phyloP scores from a whole-genome alignment of 37 sponge, comb jelly and placozoan genomes.

The Corticium candelabrum region DNA sequence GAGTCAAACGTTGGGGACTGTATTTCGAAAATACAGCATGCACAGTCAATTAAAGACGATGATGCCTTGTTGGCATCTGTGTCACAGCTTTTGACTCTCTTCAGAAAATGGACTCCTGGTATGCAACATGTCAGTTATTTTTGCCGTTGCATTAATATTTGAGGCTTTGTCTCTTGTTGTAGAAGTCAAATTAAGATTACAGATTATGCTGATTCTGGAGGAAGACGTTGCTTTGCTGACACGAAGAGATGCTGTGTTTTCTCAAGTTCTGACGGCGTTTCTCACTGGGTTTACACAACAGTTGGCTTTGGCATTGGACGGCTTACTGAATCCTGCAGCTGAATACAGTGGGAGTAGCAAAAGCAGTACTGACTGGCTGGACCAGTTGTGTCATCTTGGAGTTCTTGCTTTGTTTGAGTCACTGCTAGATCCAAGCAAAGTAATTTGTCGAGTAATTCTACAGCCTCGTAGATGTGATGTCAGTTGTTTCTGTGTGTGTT shows the following conservation, averaged over 20 bases:
- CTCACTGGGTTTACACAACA: not conserved
- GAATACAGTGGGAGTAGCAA: not conserved
- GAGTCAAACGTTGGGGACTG: too few relatives aligned
- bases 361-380: not conserved
- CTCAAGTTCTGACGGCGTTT: constrained; percentile 2
- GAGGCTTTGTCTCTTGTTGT: too few relatives aligned
- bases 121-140: too few relatives aligned
- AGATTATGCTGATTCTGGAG: not conserved
- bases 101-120: not conserved
- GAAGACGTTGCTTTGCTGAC: not conserved
- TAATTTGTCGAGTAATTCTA: too few relatives aligned
- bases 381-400: not conserved
- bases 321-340: not conserved
- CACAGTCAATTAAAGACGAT: not conserved
- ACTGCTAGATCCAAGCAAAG: not conserved
- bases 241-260: not conserved
- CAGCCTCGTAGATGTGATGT: too few relatives aligned
- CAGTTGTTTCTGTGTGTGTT: too few relatives aligned
- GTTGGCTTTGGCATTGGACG: not conserved
- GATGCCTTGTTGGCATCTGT: not conserved
- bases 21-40: not conserved
- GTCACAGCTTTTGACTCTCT: not conserved
- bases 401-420: not conserved
- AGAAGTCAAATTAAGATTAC: not conserved
- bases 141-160: too few relatives aligned